phyloP scores from a whole-genome alignment of 2,797 vertebrate species.

The Vespertilio murinus region DNA sequence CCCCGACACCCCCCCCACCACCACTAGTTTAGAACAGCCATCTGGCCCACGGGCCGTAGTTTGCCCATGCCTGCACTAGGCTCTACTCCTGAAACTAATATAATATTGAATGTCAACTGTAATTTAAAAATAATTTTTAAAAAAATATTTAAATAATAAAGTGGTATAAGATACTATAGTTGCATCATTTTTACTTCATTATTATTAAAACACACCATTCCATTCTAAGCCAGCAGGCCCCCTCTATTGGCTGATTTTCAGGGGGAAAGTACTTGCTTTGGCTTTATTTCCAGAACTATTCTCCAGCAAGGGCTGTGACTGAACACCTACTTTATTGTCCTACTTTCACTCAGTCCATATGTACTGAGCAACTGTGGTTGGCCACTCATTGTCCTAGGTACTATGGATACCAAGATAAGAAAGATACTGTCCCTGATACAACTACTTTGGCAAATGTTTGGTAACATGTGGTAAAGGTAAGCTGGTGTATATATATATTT shows the following conservation, averaged over 20 bases:
- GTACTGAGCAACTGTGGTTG: neutral
- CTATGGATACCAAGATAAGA: neutral
- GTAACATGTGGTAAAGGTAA: neutral
- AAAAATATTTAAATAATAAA: neutral
- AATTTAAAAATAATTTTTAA: neutral
- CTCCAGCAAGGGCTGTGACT: neutral
- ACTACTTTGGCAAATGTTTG: neutral
- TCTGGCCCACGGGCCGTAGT: too few relatives aligned
- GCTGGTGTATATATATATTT: neutral
- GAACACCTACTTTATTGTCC: neutral
- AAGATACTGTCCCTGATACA: neutral
- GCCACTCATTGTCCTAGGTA: neutral
- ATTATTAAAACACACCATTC: neutral
- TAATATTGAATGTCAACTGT: neutral
- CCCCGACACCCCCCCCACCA: too few relatives aligned
- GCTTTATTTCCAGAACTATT: neutral
- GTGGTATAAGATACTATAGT: neutral
- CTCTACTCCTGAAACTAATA: neutral
- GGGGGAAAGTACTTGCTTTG: neutral
- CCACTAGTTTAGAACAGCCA: too few relatives aligned
- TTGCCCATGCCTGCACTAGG: too few relatives aligned
- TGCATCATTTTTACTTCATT: neutral
- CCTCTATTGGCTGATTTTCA: neutral
- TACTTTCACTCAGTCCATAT: neutral
- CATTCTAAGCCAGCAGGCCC: neutral